Evolutionary conservation across 2,888 invertebrate genomes (phyloP), one percentile per base, ranked within the genome.

Genomic region (Rhorus exstirpatorius): DNA sequence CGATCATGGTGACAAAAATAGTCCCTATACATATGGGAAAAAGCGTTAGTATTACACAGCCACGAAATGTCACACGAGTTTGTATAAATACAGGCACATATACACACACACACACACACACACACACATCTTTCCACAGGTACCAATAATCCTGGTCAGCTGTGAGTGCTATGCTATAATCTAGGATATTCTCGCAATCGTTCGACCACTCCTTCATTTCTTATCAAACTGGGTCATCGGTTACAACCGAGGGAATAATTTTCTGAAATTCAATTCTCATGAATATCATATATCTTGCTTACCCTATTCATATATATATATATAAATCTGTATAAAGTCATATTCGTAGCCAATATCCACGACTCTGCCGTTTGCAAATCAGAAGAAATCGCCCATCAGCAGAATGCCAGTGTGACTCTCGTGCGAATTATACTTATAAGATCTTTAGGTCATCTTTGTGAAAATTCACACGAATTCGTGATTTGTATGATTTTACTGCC

Each of bases 201-300:
- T 49, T 46, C 79, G 82, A 65, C 65, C 82, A 71, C 82, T 79
- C 79, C 82, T 82, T 82, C 79, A 67, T 82, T 79, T 76, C 75
- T 65, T 79, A 79, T 82, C 79, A 44, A 81, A 82, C 63, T 79
- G 60, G 82, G 79, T 79, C 82, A 79, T 82, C 82, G 51, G 79
- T 79, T 79, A 76, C 67, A 65, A 61, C 77, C 53, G 74, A 78
- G 77, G 53, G 79, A 82, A 82, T 79, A 79, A 82, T 82, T 82
- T 82, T 71, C 75, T 71, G 79, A 82, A 82, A 76, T 79, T 79
- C 82, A 82, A 82, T 82, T 82, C 82, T 78, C 81, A 79, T 82
- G 79, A 82, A 82, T 82, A 79, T 74, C 51, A 53, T 60, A 58
- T 21, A 17, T 49, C 49, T 26, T 17, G 31, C 53, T 14, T 10